Evolutionary conservation across 2,888 invertebrate genomes (phyloP).

Genomic region (Drosophila anomalata): DNA sequence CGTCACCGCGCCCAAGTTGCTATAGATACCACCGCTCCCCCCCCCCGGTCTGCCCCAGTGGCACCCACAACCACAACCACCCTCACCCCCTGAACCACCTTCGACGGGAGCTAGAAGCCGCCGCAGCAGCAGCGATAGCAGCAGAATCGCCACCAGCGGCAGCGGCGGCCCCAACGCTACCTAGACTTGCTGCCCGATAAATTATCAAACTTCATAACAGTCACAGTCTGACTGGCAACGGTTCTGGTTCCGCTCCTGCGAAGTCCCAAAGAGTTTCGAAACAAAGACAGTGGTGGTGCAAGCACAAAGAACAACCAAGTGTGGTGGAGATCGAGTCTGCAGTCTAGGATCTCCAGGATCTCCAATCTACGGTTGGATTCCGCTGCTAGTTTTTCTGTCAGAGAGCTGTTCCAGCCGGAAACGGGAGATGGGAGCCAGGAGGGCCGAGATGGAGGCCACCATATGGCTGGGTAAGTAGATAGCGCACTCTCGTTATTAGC

Average conservation of each 20-base stretch:
- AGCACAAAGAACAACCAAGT: not conserved
- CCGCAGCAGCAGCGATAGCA: conserved; percentile 1
- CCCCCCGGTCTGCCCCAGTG: not conserved
- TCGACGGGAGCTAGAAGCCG: not conserved
- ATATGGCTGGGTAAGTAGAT: conserved; percentile 73
- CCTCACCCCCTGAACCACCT: not conserved
- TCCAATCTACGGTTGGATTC: not conserved
- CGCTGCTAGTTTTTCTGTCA: not conserved
- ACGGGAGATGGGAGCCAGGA: conserved; percentile 9
- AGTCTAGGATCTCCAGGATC: not conserved
- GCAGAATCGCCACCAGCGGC: conserved; percentile 27
- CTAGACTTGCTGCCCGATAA: conserved; percentile 82
- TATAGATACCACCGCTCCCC: conserved; percentile 63
- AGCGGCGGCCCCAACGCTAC: conserved; percentile 47
- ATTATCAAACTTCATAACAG: conserved; percentile 80
- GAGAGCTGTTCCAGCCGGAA: not conserved
- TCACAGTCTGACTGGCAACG: conserved; percentile 75
- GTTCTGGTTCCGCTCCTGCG: conserved; percentile 57
- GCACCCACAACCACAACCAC: not conserved
- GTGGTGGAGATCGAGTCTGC: conserved; percentile 4
- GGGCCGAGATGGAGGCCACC: conserved; percentile 42
- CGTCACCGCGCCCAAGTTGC: conserved; percentile 79
- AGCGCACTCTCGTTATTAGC: conserved; percentile 66
- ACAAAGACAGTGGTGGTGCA: not conserved
- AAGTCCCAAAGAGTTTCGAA: conserved; percentile 2